Percentiles rank a stretch among this genome's conserved stretches.
These are phyloP conservation scores for Archips crataeganus DNA, from an alignment of 2,888 invertebrate genomes.

Conservation along the genomic window DNA sequence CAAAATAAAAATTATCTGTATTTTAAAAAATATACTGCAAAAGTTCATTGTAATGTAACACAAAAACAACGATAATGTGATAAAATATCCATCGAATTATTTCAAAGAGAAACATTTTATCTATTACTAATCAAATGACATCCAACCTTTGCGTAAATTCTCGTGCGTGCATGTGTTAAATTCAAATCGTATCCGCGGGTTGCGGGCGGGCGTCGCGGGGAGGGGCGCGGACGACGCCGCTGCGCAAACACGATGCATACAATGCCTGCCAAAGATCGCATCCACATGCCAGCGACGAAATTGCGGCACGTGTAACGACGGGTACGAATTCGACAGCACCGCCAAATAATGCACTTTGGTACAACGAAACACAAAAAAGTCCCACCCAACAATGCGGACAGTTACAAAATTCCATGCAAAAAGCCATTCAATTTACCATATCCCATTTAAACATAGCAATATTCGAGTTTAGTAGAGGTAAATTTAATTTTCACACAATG, in stretches of 20 bases:
- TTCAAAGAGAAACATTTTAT: conserved; percentile 11
- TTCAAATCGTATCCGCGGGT: conserved; percentile 52
- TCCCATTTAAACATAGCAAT: neutral
- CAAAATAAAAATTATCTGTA: neutral
- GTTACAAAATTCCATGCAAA: neutral
- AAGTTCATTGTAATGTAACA: neutral
- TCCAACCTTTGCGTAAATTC: conserved; percentile 48
- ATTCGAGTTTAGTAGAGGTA: neutral
- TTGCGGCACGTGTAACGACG: conserved; percentile 82
- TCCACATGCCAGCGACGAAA: conserved; percentile 69
- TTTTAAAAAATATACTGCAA: neutral
- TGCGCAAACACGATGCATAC: conserved; percentile 82
- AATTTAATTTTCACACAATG: conserved; percentile 6
- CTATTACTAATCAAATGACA: conserved; percentile 47
- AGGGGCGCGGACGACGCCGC: conserved; percentile 54
- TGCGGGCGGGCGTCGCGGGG: conserved; percentile 40
- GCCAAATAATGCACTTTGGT: conserved; percentile 50
- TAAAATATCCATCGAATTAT: neutral
- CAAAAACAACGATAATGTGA: conserved; percentile 10
- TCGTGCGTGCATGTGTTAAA: conserved; percentile 61
- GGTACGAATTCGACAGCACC: conserved; percentile 63
- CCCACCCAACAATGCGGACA: neutral
- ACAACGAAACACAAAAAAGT: conserved; percentile 7
- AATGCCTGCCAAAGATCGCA: conserved; percentile 83
- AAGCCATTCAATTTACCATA: neutral